Base-by-base conservation (phyloP, 1,140 invertebrate genomes). In the Drosophila sulfurigaster region DNA sequence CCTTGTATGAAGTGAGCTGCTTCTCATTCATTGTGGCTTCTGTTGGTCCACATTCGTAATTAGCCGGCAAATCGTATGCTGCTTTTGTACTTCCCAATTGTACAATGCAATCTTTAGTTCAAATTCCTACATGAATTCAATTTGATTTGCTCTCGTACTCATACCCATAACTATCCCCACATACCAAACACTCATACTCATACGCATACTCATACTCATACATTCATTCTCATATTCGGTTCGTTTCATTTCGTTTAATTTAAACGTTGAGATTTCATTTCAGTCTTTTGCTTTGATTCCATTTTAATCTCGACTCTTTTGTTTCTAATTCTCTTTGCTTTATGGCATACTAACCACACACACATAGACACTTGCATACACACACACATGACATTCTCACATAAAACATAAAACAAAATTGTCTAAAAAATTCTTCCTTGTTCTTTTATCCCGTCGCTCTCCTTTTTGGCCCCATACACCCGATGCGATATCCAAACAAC, bases 261-360 rank as follows among this genome's bases (percentile, higher is more conserved):
- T 32, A 32, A n/a, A 57, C 35, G 58, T 70, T 69, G 16, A 54
- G 71, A 51, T 68, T 74, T 65, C 43, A 49, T 56, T 68, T 48
- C 16, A 1, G 13, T 35, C 46, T 69, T 56, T 15, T 54, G 7
- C 52, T 75, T 81, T 79, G 64, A 79, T 52, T 68, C 63, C 60
- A 60, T 70, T 66, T 79, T 82, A 87, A 81, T 81, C 82, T 85
- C 35, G 46, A 69, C 62, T 79, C 59, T 66, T 82, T 74, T 79
- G 59, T 75, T 86, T 65, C 58, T 59, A 57, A 58, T 68, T 74
- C 54, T 56, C 41, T 70, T 78, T 70, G 28, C 46, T 75, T 78
- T 75, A 45, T 52, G 67, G 38, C 62, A 75, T 75, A 58, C 41
- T 43, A 73, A 52, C 45, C 52, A 72, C 45, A 66, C 11, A 38